Base-by-base conservation (phyloP, 2,113 vertebrate genomes). In the Leucopsar rothschildi region DNA sequence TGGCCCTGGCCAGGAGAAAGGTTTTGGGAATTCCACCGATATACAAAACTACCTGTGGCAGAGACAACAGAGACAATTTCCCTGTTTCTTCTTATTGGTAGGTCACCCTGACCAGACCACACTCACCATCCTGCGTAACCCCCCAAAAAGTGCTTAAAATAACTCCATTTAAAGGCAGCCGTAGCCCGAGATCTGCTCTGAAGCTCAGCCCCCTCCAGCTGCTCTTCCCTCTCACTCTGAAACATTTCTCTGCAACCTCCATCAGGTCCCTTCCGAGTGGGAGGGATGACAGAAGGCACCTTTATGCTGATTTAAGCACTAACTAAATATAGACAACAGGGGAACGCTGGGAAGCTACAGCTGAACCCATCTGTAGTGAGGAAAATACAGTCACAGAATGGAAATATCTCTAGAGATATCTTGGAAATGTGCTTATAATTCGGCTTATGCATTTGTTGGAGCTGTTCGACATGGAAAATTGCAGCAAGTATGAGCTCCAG, bases 241-340 rank as follows among this genome's bases (percentile, higher is more conserved):
- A 84, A 69, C 21, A 1, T 28, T 55, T 66, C 78, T 52, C 77
- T 72, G 65, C 29, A 68, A 69, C 82, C 80, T 73, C 94, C 35
- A 31, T 40, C 77, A 60, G 86, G 89, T 92, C 83, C 79, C 70
- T 79, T 75, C 82, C 23, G 69, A 77, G 89, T 12, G n/a, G 83
- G 86, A 95, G 77, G 61, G 53, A 72, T 23, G 84, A 82, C 78
- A 91, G 86, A 87, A 92, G 91, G 81, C 56, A 92, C 81, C 92
- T 95, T 87, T 57, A 84, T 92, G 91, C 94, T 82, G 86, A 92
- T 93, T 95, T 89, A 91, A 96, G 94, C 91, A 85, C 65, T 60
- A 79, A 55, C 86, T 93, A 92, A 95, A 85, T 79, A 90, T 72
- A 92, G 86, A 82, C 27, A 61, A 76, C 71, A 78, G 2, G 12